Evolutionary conservation across 92 coral and sea anemone genomes (phyloP).

Genomic region (Hydrozoanthus gracilis): DNA sequence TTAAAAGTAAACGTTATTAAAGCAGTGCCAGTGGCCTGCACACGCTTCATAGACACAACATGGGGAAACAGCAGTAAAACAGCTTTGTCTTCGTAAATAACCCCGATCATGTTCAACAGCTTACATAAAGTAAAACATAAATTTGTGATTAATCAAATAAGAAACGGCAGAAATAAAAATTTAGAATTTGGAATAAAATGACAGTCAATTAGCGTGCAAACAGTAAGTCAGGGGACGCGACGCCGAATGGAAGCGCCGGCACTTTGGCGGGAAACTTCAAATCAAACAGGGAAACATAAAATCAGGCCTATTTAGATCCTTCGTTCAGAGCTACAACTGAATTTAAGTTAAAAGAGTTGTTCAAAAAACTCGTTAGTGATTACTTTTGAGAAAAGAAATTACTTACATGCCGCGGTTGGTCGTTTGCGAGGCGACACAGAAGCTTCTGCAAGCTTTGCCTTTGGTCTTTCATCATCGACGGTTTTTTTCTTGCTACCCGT

Average conservation of each 20-base stretch:
- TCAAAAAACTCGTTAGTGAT: background rate
- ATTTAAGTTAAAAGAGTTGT: background rate
- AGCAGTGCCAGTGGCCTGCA: too few species aligned
- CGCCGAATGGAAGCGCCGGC: background rate
- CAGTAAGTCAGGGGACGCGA: constrained; percentile 12
- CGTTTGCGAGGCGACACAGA: constrained; percentile 83
- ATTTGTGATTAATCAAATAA: background rate
- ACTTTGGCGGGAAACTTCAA: constrained; percentile 42
- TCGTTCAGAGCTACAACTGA: background rate
- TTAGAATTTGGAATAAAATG: too few species aligned
- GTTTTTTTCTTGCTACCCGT: constrained; percentile 57
- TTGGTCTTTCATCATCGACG: constrained; percentile 39
- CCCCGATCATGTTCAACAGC: too few species aligned
- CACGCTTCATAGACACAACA: too few species aligned
- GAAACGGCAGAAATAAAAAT: background rate
- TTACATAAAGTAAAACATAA: too few species aligned
- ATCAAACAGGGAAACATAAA: too few species aligned
- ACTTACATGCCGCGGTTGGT: constrained; percentile 65
- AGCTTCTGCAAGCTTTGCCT: background rate
- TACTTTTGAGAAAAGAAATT: background rate
- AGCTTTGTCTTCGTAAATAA: too few species aligned
- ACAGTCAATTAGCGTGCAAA: background rate
- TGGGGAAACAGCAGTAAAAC: too few species aligned
- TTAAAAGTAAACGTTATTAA: too few species aligned
- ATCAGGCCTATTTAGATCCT: background rate